A percentile compares a stretch with the other conserved stretches of the same genome.
Evolutionary conservation across 2,113 vertebrate species (phyloP).

Genomic region (Procavia capensis): DNA sequence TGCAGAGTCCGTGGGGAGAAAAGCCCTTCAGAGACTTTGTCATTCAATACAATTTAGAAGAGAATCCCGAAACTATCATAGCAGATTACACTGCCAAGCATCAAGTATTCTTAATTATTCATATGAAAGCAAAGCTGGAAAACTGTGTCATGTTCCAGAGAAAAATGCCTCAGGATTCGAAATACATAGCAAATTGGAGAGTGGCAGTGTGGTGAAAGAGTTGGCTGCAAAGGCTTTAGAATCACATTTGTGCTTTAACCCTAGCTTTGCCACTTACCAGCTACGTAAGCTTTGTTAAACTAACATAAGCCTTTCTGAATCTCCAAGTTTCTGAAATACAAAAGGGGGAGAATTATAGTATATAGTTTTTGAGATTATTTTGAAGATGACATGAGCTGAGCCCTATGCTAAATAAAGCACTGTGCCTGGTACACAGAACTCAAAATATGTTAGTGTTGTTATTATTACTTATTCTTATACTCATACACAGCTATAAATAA

Average conservation of each 20-base stretch:
- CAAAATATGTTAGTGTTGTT: neutral
- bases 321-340: neutral
- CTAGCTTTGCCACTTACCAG: neutral
- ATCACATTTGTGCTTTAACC: neutral
- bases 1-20: neutral
- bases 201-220: neutral
- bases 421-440: neutral
- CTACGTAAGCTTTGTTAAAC: neutral
- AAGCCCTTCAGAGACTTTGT: neutral
- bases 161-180: constrained; percentile 45
- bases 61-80: constrained; percentile 26
- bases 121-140: constrained; percentile 54
- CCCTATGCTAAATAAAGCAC: neutral
- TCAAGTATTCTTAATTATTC: constrained; percentile 48
- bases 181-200: neutral
- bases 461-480: neutral
- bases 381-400: neutral
- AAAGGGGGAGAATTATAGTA: neutral
- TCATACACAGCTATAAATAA: neutral
- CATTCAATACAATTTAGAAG: neutral
- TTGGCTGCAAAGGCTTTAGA: neutral
- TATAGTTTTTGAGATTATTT: constrained; percentile 5
- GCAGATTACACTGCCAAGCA: neutral
- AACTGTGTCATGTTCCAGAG: constrained; percentile 14
- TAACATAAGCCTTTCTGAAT: neutral